phyloP scores from a whole-genome alignment of 2,888 invertebrate species.

The Drosophila phalerata region DNA sequence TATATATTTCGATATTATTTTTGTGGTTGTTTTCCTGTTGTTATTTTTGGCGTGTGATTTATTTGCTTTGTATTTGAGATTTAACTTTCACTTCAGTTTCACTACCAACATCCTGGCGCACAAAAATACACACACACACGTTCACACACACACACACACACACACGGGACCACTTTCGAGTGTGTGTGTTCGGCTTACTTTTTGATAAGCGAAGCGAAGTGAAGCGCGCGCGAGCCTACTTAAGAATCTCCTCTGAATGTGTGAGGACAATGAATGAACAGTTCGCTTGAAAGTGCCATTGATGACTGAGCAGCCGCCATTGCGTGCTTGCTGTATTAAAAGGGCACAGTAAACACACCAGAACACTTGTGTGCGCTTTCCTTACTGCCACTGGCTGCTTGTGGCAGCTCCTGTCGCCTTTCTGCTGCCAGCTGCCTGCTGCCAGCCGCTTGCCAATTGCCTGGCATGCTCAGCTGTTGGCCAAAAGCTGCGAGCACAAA shows the following conservation, averaged over 20 bases:
- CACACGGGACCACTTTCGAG: slow-evolving; percentile 35
- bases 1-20: slow-evolving; percentile 4
- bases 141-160: slow-evolving; percentile 10
- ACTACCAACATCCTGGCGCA: slow-evolving; percentile 43
- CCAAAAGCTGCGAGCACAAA: slow-evolving; percentile 48
- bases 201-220: slow-evolving; percentile 74
- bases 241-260: slow-evolving; percentile 27
- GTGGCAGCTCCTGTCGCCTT: slow-evolving; percentile 50
- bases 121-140: slow-evolving; percentile 16
- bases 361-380: slow-evolving; percentile 77
- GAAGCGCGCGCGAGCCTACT: slow-evolving; percentile 61
- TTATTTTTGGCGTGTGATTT: slow-evolving; percentile 64
- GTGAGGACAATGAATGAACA: slow-evolving; percentile 52
- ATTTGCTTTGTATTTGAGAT: slow-evolving; percentile 67
- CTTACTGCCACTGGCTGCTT: slow-evolving; percentile 39
- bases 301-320: slow-evolving; percentile 75
- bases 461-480: slow-evolving; percentile 58
- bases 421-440: slow-evolving; percentile 31
- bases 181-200: slow-evolving; percentile 45
- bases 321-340: slow-evolving; percentile 66
- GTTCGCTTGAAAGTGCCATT: slow-evolving; percentile 77
- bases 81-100: slow-evolving; percentile 63
- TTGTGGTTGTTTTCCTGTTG: slow-evolving; percentile 12
- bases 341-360: slow-evolving; percentile 55
- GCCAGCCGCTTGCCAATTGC: slow-evolving; percentile 55